Percentiles rank a stretch among this genome's conserved stretches.
phyloP scores from a whole-genome alignment of 37 sponge, comb jelly and placozoan genomes.

The Agelas oroides region DNA sequence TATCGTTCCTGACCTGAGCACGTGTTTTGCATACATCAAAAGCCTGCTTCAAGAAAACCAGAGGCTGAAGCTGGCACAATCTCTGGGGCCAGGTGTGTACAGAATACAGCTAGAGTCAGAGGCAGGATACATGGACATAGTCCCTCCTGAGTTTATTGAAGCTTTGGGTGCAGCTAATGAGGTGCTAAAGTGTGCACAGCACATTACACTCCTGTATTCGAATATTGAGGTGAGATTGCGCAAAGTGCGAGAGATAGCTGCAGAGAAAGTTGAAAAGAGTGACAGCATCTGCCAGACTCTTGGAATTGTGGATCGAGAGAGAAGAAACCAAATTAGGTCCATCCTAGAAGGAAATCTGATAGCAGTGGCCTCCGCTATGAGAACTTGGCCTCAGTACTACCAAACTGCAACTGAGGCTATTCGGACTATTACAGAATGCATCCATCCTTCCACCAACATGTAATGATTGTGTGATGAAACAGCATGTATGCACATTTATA shows the following conservation, averaged over 20 bases:
- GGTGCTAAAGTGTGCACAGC: constrained; percentile 52
- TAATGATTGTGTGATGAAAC: not conserved
- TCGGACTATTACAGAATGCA: constrained; percentile 44
- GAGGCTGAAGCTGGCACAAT: constrained; percentile 21
- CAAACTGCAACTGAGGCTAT: constrained; percentile 37
- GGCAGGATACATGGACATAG: not conserved
- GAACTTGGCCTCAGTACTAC: constrained; percentile 53
- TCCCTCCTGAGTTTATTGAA: constrained; percentile 18
- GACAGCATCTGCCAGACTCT: constrained; percentile 28
- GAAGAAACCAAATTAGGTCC: constrained; percentile 31
- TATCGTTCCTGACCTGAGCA: constrained; percentile 14
- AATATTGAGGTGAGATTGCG: constrained; percentile 17
- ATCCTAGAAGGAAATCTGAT: constrained; percentile 51
- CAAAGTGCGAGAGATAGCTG: constrained; percentile 10
- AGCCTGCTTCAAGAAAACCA: constrained; percentile 48
- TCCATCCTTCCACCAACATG: constrained; percentile 16
- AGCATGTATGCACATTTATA: too few relatives aligned
- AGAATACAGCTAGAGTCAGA: constrained; percentile 27
- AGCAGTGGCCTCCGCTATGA: constrained; percentile 24
- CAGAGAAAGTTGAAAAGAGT: constrained; percentile 1
- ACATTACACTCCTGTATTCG: constrained; percentile 19
- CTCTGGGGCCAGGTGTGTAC: constrained; percentile 18
- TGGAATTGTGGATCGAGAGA: constrained; percentile 40
- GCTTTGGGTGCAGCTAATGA: constrained; percentile 45
- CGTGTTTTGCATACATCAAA: constrained; percentile 55